Conservation (phyloP, 2,113 vertebrate genomes). For the Calidris pygmaea region DNA sequence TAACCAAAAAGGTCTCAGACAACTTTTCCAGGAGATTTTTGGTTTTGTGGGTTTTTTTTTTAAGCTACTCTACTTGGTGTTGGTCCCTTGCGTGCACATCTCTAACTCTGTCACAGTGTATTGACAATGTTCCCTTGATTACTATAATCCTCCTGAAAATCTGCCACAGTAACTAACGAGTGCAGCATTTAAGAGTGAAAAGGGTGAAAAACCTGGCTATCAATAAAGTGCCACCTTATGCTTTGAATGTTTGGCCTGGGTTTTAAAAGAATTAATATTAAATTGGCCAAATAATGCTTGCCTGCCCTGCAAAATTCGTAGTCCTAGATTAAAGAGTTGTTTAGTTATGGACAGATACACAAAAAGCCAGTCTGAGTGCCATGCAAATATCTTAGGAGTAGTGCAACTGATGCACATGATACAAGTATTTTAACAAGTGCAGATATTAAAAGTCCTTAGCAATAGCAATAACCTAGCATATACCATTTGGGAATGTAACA, state of each 20-base stretch:
- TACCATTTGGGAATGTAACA: not conserved
- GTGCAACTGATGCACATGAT: not conserved
- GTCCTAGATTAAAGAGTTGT: not conserved
- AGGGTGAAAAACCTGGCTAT: not conserved
- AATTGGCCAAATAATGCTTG: not conserved
- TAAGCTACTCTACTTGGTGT: not conserved
- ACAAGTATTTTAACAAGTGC: not conserved
- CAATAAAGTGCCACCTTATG: not conserved
- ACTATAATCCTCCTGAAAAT: not conserved
- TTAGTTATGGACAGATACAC: not conserved
- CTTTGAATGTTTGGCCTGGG: not conserved
- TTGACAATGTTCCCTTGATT: not conserved
- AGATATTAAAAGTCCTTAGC: not conserved
- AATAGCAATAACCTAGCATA: not conserved
- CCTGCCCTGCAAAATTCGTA: not conserved
- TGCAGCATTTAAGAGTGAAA: not conserved
- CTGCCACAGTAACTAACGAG: not conserved
- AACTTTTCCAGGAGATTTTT: not conserved
- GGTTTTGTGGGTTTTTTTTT: not conserved
- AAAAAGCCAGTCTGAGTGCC: not conserved
- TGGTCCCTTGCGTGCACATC: not conserved
- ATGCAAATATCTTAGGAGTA: not conserved
- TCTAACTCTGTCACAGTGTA: not conserved
- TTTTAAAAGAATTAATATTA: not conserved
- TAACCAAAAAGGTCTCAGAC: not conserved